Conservation (phyloP, 2,113 vertebrate species). For the Megatriorchis doriae region DNA sequence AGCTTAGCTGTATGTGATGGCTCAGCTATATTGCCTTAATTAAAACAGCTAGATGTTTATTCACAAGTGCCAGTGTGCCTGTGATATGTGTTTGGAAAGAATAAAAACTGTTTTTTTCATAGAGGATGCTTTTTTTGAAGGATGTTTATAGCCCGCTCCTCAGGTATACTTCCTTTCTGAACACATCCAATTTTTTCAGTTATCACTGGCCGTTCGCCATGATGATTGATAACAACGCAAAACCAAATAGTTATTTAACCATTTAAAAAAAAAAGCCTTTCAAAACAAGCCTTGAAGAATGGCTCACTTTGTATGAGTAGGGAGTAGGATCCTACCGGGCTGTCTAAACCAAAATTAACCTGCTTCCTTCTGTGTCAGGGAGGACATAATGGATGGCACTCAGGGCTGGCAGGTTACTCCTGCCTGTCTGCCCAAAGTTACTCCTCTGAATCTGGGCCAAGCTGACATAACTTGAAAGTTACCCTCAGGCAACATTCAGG, state of each 20-base stretch:
- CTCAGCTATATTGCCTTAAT: conserved; percentile 5
- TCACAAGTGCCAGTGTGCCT: neutral
- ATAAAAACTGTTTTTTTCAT: neutral
- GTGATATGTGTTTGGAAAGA: neutral
- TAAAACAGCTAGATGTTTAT: conserved; percentile 16
- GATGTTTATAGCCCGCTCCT: neutral
- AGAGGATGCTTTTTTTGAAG: conserved; percentile 6
- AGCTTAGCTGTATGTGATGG: neutral
- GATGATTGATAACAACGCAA: conserved; percentile 17
- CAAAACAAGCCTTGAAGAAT: conserved; percentile 17
- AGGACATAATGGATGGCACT: conserved; percentile 5
- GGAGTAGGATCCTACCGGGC: neutral
- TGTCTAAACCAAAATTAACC: conserved; percentile 62
- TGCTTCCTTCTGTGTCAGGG: neutral
- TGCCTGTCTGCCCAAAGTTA: neutral
- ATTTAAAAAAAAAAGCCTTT: neutral
- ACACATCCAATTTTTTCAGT: conserved; percentile 18
- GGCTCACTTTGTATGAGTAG: neutral
- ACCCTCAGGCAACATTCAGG: conserved; percentile 10
- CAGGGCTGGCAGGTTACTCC: neutral
- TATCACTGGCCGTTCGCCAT: neutral
- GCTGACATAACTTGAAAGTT: conserved; percentile 5
- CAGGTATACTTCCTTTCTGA: conserved; percentile 36
- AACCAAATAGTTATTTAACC: conserved; percentile 48
- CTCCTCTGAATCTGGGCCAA: neutral